Conservation (phyloP, 2,797 vertebrate species). For the Falco berigora region DNA sequence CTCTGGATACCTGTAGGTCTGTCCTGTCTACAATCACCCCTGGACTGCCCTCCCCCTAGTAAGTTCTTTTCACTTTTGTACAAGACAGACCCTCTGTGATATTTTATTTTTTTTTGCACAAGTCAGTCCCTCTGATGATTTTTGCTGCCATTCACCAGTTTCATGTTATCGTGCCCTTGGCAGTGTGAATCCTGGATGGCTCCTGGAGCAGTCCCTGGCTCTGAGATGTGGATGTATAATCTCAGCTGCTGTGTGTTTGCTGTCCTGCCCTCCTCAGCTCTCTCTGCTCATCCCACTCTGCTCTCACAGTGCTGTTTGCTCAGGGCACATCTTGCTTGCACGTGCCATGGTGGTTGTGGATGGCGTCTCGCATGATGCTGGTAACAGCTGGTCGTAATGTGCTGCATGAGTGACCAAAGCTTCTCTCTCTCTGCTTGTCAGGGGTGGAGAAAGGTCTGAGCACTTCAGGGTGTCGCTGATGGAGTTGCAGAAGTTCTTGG, state of each 20-base stretch:
- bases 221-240: background rate
- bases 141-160: background rate
- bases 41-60: background rate
- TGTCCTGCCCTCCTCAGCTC: background rate
- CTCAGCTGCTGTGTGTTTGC: background rate
- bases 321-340: background rate
- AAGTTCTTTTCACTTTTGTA: background rate
- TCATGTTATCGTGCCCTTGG: rapidly evolving
- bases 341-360: rapidly evolving
- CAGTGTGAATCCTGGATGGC: background rate
- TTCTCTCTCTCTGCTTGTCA: conserved; percentile 55
- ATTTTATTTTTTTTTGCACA: background rate
- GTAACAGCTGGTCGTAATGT: background rate
- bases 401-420: background rate
- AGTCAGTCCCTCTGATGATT: background rate
- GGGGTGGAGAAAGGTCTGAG: conserved; percentile 83
- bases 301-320: background rate
- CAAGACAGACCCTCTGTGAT: background rate
- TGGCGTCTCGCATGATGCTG: background rate
- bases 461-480: conserved; percentile 82
- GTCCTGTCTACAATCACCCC: background rate
- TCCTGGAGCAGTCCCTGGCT: background rate
- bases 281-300: background rate
- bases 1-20: background rate
- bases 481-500: conserved; percentile 89